Percentiles rank a stretch among this genome's conserved stretches.
Conservation (phyloP, 2,797 vertebrate genomes). For the Forpus xanthops region DNA sequence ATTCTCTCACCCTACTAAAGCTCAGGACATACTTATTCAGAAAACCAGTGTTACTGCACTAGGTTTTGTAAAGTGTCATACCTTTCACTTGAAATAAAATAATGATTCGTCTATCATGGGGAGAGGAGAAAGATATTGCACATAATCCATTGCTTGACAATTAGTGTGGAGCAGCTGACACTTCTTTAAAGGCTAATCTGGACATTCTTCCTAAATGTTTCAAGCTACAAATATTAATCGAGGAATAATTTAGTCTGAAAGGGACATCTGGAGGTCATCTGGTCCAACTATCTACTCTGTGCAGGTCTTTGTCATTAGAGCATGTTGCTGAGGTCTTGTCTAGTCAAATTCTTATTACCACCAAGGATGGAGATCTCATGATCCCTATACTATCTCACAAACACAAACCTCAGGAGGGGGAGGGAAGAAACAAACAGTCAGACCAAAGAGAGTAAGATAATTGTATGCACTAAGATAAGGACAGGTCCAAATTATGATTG, state of each 20-base stretch:
- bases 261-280: neutral
- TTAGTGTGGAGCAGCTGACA: neutral
- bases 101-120: neutral
- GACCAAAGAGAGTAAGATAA: neutral
- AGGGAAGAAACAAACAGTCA: neutral
- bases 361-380: neutral
- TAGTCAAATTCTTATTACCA: neutral
- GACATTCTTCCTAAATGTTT: neutral
- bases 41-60: neutral
- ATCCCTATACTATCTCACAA: neutral
- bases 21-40: neutral
- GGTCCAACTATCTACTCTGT: neutral
- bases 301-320: neutral
- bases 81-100: neutral
- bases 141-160: neutral
- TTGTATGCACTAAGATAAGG: neutral
- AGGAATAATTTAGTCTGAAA: neutral
- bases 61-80: neutral
- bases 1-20: neutral
- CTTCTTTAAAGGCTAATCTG: constrained; percentile 11
- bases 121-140: neutral
- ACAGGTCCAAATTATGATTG: neutral
- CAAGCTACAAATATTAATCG: neutral
- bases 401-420: neutral
- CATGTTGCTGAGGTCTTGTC: neutral